Conservation (phyloP, 37 sponge, comb jelly and placozoan genomes). For the Cladorhizidae sp. region DNA sequence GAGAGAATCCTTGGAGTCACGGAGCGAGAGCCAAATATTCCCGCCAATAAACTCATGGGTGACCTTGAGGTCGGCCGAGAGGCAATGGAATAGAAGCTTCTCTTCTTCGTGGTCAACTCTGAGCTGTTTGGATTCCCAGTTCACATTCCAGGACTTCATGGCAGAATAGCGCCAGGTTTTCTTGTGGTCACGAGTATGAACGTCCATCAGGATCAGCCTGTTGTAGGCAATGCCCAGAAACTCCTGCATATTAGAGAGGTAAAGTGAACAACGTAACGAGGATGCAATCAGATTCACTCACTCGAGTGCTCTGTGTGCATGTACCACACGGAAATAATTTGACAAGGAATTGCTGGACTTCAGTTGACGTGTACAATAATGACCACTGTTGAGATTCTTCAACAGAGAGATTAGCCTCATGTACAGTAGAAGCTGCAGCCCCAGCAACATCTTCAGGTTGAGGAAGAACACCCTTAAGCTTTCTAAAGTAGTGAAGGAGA, state of each 20-base stretch:
- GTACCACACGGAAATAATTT: too few relatives aligned
- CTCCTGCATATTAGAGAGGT: conserved; percentile 69
- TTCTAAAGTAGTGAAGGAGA: too few relatives aligned
- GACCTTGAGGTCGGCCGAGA: conserved; percentile 90
- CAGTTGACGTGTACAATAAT: too few relatives aligned
- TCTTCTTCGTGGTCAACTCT: conserved; percentile 92
- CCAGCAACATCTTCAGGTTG: too few relatives aligned
- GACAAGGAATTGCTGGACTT: too few relatives aligned
- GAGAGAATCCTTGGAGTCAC: conserved; percentile 83
- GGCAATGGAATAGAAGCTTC: conserved; percentile 79
- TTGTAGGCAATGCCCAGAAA: conserved; percentile 94
- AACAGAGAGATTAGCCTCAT: too few relatives aligned
- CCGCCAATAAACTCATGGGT: conserved; percentile 98
- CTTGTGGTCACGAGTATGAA: conserved; percentile 76
- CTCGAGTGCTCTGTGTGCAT: too few relatives aligned
- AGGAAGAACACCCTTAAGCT: too few relatives aligned
- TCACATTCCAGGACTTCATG: conserved; percentile 96
- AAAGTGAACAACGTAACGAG: too few relatives aligned
- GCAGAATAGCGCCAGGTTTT: conserved; percentile 95
- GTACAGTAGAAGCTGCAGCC: too few relatives aligned
- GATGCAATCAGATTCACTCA: too few relatives aligned
- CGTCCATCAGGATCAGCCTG: conserved; percentile 87
- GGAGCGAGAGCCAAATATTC: conserved; percentile 95
- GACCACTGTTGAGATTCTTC: too few relatives aligned
- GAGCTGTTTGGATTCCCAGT: conserved; percentile 98